Percentiles rank a stretch among this genome's conserved stretches.
These are phyloP conservation scores for Ectropis grisescens DNA, from an alignment of 1,140 invertebrate genomes.

Conservation along the genomic window DNA sequence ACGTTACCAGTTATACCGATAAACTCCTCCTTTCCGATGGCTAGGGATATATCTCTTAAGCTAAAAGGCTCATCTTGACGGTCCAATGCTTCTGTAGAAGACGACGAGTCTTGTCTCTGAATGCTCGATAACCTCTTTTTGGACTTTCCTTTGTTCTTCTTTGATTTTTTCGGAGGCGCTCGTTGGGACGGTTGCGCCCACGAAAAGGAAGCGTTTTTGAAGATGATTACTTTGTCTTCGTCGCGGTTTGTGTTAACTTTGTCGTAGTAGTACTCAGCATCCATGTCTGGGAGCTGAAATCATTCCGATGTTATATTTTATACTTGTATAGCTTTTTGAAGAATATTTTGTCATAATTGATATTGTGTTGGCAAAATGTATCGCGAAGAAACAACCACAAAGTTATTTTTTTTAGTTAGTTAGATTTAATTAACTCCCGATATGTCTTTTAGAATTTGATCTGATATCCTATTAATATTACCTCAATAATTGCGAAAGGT, in stretches of 20 bases:
- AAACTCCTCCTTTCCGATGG: constrained; percentile 75
- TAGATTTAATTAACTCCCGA: too few relatives aligned
- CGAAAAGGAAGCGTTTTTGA: constrained; percentile 68
- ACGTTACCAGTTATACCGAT: constrained; percentile 81
- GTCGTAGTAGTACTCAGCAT: constrained; percentile 66
- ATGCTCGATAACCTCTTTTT: constrained; percentile 44
- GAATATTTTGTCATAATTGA: too few relatives aligned
- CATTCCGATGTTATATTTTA: constrained; percentile 3
- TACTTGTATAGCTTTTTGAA: too few relatives aligned
- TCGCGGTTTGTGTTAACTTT: constrained; percentile 47
- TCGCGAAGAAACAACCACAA: too few relatives aligned
- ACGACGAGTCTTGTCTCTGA: constrained; percentile 27
- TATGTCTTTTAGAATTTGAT: too few relatives aligned
- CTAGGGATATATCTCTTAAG: constrained; percentile 71
- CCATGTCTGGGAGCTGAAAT: constrained; percentile 75
- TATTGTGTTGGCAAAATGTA: too few relatives aligned
- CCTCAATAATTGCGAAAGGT: too few relatives aligned
- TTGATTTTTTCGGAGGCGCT: constrained; percentile 18
- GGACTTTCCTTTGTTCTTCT: constrained; percentile 65
- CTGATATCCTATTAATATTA: too few relatives aligned
- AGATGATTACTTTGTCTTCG: constrained; percentile 58
- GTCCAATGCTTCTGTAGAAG: constrained; percentile 16
- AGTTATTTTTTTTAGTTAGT: too few relatives aligned
- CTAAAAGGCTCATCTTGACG: constrained; percentile 43
- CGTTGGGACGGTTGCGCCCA: constrained; percentile 40